phyloP scores from a whole-genome alignment of 2,888 invertebrate species.

The Trissoscelio sp. region DNA sequence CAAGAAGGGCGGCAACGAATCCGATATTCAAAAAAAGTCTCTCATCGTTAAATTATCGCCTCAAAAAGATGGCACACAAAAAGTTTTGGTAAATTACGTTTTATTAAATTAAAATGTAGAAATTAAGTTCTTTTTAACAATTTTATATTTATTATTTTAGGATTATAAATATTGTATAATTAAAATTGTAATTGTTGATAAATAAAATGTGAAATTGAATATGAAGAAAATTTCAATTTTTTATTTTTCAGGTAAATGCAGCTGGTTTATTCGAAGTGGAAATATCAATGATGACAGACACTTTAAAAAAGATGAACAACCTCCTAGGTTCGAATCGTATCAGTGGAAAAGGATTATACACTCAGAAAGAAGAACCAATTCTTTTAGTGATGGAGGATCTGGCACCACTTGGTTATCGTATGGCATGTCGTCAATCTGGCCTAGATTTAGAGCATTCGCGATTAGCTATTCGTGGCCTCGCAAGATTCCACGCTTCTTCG shows the following conservation, averaged over 20 bases:
- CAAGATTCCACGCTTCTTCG: slow-evolving; percentile 85
- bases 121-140: no score
- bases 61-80: slow-evolving; percentile 81
- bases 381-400: slow-evolving; percentile 85
- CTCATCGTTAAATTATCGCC: slow-evolving; percentile 81
- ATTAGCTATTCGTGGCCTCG: slow-evolving; percentile 84
- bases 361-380: slow-evolving; percentile 77
- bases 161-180: no score
- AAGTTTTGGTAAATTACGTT: slow-evolving; percentile 74
- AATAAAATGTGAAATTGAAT: no score
- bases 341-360: slow-evolving; percentile 78
- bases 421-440: slow-evolving; percentile 85
- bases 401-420: slow-evolving; percentile 84
- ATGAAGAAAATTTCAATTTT: no score
- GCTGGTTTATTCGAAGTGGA: slow-evolving; percentile 76
- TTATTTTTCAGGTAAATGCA: slow-evolving; percentile 37
- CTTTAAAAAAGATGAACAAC: slow-evolving; percentile 77
- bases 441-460: slow-evolving; percentile 85
- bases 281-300: slow-evolving; percentile 79
- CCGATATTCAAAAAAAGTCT: slow-evolving; percentile 71
- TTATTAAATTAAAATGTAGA: not conserved
- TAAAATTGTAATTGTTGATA: no score
- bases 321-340: slow-evolving; percentile 71
- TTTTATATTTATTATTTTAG: no score
- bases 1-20: slow-evolving; percentile 58